Conservation (phyloP, 2,113 vertebrate species). For the Ahaetulla prasina region DNA sequence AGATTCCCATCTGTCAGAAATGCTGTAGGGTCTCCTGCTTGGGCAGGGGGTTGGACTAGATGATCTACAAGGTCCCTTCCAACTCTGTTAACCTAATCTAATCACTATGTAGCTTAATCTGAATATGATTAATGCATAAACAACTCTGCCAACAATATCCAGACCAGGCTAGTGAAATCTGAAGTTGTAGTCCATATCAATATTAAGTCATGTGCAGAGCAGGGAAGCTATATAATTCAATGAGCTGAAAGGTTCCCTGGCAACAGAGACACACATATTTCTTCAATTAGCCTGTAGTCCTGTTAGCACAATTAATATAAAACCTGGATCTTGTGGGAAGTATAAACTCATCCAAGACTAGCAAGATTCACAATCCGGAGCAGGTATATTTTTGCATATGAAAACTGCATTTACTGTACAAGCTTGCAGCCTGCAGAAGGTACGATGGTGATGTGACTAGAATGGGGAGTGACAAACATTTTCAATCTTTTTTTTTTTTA, state of each 20-base stretch:
- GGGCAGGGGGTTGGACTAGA: too few species aligned
- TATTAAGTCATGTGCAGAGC: background rate
- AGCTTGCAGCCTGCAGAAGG: background rate
- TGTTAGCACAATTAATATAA: background rate
- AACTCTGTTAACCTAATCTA: too few species aligned
- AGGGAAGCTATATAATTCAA: background rate
- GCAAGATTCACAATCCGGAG: background rate
- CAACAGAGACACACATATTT: background rate
- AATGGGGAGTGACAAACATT: background rate
- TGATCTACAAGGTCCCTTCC: too few species aligned
- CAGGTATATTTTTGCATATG: background rate
- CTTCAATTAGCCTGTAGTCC: background rate
- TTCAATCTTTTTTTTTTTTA: background rate
- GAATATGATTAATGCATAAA: background rate
- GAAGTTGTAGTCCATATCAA: background rate
- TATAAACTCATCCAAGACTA: background rate
- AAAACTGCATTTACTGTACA: background rate
- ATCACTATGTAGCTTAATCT: background rate
- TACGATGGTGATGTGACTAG: background rate
- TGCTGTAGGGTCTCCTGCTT: too few species aligned
- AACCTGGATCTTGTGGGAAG: background rate
- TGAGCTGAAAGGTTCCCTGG: background rate
- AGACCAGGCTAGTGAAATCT: background rate
- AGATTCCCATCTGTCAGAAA: too few species aligned
- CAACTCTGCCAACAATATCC: background rate